Evolutionary conservation across 2,888 invertebrate species (phyloP).

Genomic region (Conistra vaccinii): DNA sequence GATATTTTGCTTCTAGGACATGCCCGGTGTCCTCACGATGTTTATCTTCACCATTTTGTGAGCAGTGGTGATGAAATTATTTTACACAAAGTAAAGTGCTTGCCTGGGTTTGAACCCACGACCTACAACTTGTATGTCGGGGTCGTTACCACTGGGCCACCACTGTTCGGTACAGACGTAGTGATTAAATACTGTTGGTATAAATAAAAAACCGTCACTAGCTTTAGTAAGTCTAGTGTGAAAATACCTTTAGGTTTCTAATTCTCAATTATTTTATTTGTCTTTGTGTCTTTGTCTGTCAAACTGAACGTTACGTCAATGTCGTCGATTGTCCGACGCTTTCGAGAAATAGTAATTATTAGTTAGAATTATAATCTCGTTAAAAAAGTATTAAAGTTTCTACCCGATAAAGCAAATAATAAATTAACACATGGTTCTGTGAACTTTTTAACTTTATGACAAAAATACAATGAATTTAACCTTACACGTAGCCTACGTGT

Average conservation of each 20-base stretch:
- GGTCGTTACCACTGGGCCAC: too few relatives aligned
- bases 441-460: slow-evolving; percentile 35
- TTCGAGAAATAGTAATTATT: slow-evolving; percentile 56
- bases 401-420: slow-evolving; percentile 36
- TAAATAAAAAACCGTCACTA: too few relatives aligned
- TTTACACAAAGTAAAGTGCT: too few relatives aligned
- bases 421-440: slow-evolving; percentile 57
- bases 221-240: too few relatives aligned
- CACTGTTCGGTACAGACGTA: too few relatives aligned
- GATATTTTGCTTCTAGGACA: too few relatives aligned
- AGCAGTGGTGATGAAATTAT: too few relatives aligned
- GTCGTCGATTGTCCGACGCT: slow-evolving; percentile 62
- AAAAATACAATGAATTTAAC: slow-evolving; percentile 67
- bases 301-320: slow-evolving; percentile 56
- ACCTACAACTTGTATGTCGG: too few relatives aligned
- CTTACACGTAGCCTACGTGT: slow-evolving; percentile 66
- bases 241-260: not conserved
- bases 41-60: too few relatives aligned
- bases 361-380: slow-evolving; percentile 38
- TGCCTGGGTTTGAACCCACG: too few relatives aligned
- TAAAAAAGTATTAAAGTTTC: slow-evolving; percentile 48
- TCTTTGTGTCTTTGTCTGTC: slow-evolving; percentile 34
- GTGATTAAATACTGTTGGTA: too few relatives aligned
- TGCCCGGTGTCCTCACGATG: too few relatives aligned
- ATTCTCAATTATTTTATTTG: slow-evolving; percentile 8